Conservation (phyloP, 2,113 vertebrate species). For the Erythrocercus mccallii region DNA sequence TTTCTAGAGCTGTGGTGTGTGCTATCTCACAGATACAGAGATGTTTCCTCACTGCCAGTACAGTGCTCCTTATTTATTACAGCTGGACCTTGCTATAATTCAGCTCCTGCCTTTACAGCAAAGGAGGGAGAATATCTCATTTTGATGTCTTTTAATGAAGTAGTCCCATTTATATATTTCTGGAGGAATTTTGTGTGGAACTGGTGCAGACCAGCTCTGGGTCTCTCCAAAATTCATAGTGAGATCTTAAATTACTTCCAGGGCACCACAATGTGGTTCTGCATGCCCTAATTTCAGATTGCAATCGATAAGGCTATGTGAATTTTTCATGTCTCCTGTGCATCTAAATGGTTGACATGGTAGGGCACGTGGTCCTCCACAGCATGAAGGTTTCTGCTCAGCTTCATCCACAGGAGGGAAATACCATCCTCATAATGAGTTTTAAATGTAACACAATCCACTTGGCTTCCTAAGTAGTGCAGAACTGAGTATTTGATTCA, state of each 20-base stretch:
- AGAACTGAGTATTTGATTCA: background rate
- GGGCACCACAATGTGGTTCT: background rate
- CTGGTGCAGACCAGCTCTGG: background rate
- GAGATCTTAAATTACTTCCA: background rate
- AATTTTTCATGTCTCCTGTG: background rate
- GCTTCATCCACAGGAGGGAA: background rate
- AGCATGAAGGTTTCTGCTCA: background rate
- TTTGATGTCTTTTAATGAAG: background rate
- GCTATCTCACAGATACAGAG: background rate
- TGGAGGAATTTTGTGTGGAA: background rate
- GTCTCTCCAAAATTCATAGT: background rate
- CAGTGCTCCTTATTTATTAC: background rate
- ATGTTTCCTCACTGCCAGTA: background rate
- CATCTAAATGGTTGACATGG: background rate
- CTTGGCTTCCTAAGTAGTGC: background rate
- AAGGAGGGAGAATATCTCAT: background rate
- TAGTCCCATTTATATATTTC: background rate
- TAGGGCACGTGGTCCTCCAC: background rate
- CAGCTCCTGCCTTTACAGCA: background rate
- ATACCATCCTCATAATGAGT: background rate
- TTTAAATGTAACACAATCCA: background rate
- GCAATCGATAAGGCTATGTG: background rate
- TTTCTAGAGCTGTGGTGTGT: background rate
- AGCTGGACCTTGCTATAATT: background rate
- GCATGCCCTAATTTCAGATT: background rate